Evolutionary conservation across 2,113 vertebrate species (phyloP).

Genomic region (Tenrec ecaudatus): DNA sequence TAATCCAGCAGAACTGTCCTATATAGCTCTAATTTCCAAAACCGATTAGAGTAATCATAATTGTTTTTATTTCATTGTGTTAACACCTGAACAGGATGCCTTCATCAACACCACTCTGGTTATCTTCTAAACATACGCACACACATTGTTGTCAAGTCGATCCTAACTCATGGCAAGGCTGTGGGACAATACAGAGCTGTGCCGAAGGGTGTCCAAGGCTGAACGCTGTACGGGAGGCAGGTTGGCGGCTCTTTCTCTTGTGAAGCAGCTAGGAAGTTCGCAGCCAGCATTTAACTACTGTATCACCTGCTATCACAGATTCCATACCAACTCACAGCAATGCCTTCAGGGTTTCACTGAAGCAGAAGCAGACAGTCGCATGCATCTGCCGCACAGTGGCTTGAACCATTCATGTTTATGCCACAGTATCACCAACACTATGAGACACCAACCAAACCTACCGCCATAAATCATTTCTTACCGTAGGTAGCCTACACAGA

Average conservation of each 20-base stretch:
- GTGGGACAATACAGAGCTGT: background rate
- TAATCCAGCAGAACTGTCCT: background rate
- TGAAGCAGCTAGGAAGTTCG: background rate
- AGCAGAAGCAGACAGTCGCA: too few relatives aligned
- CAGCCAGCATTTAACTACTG: background rate
- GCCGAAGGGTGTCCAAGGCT: background rate
- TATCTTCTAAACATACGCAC: too few relatives aligned
- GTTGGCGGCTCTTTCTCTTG: background rate
- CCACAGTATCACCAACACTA: too few relatives aligned
- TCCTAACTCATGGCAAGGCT: background rate
- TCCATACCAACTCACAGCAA: background rate
- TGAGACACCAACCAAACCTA: too few relatives aligned
- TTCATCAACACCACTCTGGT: too few relatives aligned
- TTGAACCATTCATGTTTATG: too few relatives aligned
- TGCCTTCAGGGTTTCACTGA: background rate
- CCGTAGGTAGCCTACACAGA: too few relatives aligned
- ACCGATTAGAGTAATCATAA: constrained; percentile 45
- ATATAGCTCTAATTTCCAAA: constrained; percentile 24
- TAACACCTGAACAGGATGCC: too few relatives aligned
- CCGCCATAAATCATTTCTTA: too few relatives aligned
- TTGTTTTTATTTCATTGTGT: too few relatives aligned
- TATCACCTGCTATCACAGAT: background rate
- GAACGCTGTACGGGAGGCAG: background rate
- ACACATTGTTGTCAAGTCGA: background rate
- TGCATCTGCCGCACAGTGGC: too few relatives aligned